These are phyloP conservation scores for Chironomus striatipennis DNA, from an alignment of 1,140 invertebrate species.

Conservation along the genomic window DNA sequence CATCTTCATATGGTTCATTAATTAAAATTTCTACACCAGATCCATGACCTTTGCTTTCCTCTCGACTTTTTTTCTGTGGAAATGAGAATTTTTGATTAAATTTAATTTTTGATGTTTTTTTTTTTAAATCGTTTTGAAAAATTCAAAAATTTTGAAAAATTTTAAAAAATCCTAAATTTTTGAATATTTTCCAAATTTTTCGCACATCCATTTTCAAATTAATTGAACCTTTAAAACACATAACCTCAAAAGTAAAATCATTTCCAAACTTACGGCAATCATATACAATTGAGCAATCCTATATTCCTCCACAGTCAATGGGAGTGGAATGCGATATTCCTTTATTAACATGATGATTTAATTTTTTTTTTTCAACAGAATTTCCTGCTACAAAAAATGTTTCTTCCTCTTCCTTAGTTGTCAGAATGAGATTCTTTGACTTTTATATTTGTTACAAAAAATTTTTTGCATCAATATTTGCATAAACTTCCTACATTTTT, in stretches of 20 bases:
- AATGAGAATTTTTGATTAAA: too few species aligned
- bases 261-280: constrained; percentile 97
- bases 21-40: constrained; percentile 97
- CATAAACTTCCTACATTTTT: not conserved
- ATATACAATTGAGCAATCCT: constrained; percentile 98
- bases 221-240: too few species aligned
- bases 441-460: not conserved
- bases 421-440: not conserved
- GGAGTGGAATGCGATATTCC: constrained; percentile 96
- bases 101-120: too few species aligned
- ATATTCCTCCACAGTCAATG: constrained; percentile 97
- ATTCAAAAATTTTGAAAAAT: too few species aligned
- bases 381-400: not conserved
- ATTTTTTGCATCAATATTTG: not conserved
- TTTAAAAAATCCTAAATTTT: too few species aligned
- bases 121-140: too few species aligned
- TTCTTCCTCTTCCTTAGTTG: not conserved
- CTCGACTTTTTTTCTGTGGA: constrained; percentile 92
- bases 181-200: too few species aligned
- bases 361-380: not conserved
- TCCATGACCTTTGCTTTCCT: constrained; percentile 92
- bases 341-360: constrained; percentile 76
- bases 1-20: constrained; percentile 95
- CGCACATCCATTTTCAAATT: too few species aligned
- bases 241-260: too few species aligned